Percentiles rank a stretch among this genome's conserved stretches.
Conservation (phyloP, 2,113 vertebrate species). For the Galeopterus variegatus region DNA sequence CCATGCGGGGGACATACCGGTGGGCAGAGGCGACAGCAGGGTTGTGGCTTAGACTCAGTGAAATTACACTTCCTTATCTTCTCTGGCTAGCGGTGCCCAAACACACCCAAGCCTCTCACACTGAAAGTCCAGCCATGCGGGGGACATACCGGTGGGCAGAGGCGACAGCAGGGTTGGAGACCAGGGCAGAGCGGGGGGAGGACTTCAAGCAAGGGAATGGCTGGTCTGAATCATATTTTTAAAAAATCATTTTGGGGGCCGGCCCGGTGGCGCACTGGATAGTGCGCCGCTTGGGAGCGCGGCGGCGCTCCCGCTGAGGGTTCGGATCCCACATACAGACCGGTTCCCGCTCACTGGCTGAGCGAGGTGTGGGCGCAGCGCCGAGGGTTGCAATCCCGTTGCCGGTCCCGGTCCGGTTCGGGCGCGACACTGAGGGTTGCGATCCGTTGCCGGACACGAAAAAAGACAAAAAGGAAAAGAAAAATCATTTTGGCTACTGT, state of each 20-base stretch:
- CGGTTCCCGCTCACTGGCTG: too few species aligned
- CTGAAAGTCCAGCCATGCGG: not conserved
- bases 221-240: not conserved
- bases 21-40: not conserved
- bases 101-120: not conserved
- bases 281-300: too few species aligned
- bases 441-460: too few species aligned
- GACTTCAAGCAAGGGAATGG: not conserved
- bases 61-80: not conserved
- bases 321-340: too few species aligned
- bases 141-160: not conserved
- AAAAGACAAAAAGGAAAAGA: too few species aligned
- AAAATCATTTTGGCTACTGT: not conserved
- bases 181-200: not conserved
- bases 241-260: not conserved
- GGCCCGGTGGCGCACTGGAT: too few species aligned
- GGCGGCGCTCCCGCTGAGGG: too few species aligned
- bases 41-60: not conserved
- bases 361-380: too few species aligned
- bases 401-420: too few species aligned
- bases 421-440: too few species aligned
- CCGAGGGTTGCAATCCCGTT: too few species aligned
- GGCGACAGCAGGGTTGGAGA: not conserved
- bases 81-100: not conserved
- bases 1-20: not conserved